Conservation (phyloP, 2,113 vertebrate genomes). For the Tursiops truncatus region DNA sequence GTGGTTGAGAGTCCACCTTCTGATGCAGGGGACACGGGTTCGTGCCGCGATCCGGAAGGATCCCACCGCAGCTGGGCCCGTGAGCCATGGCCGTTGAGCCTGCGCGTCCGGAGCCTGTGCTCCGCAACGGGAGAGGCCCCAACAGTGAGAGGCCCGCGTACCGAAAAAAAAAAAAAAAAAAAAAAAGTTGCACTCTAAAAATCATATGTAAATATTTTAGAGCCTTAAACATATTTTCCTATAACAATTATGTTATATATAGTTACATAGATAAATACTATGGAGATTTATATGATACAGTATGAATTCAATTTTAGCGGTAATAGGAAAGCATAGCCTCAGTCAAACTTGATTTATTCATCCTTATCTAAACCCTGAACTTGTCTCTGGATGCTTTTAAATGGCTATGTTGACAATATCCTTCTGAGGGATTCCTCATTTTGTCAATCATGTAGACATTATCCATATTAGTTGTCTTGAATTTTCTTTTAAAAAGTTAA, state of each 20-base stretch:
- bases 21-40: no score
- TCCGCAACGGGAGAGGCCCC: no score
- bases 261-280: neutral
- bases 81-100: no score
- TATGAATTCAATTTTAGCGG: neutral
- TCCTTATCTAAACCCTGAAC: neutral
- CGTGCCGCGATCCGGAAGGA: no score
- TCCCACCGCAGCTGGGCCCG: no score
- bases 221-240: neutral
- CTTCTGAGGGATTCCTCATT: neutral
- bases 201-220: neutral
- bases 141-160: no score
- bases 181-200: neutral
- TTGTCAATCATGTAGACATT: neutral
- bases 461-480: neutral
- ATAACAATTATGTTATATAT: neutral
- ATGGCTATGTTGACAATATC: neutral
- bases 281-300: neutral
- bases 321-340: neutral
- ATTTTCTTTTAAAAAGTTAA: slow-evolving; percentile 15
- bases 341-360: neutral
- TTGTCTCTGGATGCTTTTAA: neutral
- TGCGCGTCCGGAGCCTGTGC: no score
- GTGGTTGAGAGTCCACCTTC: no score
- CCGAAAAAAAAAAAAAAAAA: no score